Percentiles rank a stretch among this genome's conserved stretches.
Conservation (phyloP, 1,140 invertebrate species). For the Lepidurus couesii region DNA sequence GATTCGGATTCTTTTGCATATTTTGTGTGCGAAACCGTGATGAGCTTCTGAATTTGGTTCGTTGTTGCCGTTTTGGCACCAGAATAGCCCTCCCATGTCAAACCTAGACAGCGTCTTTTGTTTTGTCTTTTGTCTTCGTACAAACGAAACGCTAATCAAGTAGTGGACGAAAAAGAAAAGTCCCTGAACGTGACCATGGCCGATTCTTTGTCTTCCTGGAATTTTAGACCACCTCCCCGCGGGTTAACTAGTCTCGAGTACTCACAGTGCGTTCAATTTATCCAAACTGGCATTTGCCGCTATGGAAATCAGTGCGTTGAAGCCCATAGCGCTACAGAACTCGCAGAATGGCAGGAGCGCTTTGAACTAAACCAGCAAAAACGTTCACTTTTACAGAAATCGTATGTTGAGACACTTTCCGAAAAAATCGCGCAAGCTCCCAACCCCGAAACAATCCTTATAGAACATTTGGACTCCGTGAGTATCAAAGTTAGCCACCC, state of each 20-base stretch:
- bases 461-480: conserved; percentile 53
- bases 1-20: not conserved
- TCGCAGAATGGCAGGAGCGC: conserved; percentile 66
- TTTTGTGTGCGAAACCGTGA: not conserved
- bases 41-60: not conserved
- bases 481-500: conserved; percentile 56
- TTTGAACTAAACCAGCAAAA: conserved; percentile 57
- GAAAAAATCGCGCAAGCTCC: conserved; percentile 53
- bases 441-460: conserved; percentile 38
- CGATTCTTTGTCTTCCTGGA: not conserved
- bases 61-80: too few relatives aligned
- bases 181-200: not conserved
- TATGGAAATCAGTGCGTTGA: conserved; percentile 66
- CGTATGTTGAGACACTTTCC: conserved; percentile 21
- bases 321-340: conserved; percentile 64
- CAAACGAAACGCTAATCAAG: not conserved
- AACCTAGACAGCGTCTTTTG: too few relatives aligned
- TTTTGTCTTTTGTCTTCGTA: not conserved
- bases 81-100: too few relatives aligned
- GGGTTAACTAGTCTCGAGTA: conserved; percentile 47
- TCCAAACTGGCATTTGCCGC: conserved; percentile 53
- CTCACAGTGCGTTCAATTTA: conserved; percentile 53
- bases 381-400: conserved; percentile 35
- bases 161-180: not conserved
- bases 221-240: conserved; percentile 42